Base-by-base conservation (phyloP, 2,888 invertebrate species). In the Acleris cristana region DNA sequence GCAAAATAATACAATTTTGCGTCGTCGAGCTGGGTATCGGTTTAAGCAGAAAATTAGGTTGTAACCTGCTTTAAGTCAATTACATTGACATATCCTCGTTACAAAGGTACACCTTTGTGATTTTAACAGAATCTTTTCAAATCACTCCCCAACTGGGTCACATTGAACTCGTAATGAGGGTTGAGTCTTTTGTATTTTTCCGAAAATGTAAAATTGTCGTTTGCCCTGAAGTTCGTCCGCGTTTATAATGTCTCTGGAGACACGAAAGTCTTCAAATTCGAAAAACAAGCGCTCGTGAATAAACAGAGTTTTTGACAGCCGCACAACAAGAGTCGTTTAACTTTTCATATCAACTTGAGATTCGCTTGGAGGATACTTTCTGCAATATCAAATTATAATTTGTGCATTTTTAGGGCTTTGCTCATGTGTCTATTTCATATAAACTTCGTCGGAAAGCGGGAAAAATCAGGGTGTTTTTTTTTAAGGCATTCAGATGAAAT, bases 1-100 rank as follows among this genome's bases (percentile, higher is more conserved):
- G 69, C 81, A 85, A 87, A 87, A 86, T 87, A 86, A 86, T 85
- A 82, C 80, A 83, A 85, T 85, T 86, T 83, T 81, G 80, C 81
- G 77, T 81, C 78, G 78, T 74, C 80, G 80, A 80, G 77, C 77
- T 73, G 66, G 72, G 81, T 86, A 85, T 87, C 85, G 83, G 83
- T 85, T 84, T 81, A 80, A 81, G 73, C 77, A 73, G 76, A 79
- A 83, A 86, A 86, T 84, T 82, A 76, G 82, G 84, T 86, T 83
- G 79, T 81, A 79, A 79, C 85, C 81, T 80, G 82, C 77, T 81
- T 78, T 84, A 84, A 86, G 75, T 74, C 76, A 81, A 83, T 85
- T 82, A 85, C 71, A 65, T 71, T 67, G 73, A 73, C 72, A 72
- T 76, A 73, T 71, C n/a, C 63, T 57, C 64, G 56, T 63, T 34